Evolutionary conservation across 30 jellyfish, hydroid and myxozoan species (phyloP).

Genomic region (Turritopsis dohrnii): DNA sequence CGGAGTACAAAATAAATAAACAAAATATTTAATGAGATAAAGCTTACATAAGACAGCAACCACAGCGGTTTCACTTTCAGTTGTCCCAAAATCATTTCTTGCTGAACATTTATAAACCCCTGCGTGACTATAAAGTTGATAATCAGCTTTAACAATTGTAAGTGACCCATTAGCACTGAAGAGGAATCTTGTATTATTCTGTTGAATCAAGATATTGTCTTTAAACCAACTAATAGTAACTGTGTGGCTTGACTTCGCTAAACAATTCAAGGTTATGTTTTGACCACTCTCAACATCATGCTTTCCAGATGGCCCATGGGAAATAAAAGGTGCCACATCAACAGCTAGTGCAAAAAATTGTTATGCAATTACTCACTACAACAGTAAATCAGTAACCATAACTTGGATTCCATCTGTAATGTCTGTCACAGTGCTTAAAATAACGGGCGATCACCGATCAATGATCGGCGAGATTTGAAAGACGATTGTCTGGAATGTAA

Average conservation of each 20-base stretch:
- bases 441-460: too few relatives aligned
- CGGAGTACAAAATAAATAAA: background rate
- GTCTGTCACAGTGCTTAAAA: too few relatives aligned
- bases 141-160: background rate
- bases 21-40: background rate
- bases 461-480: too few relatives aligned
- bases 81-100: conserved; percentile 17
- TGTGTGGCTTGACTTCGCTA: background rate
- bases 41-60: conserved; percentile 25
- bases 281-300: background rate
- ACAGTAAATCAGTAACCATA: too few relatives aligned
- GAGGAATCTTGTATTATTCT: background rate
- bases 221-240: conserved; percentile 20
- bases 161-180: background rate
- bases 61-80: conserved; percentile 21
- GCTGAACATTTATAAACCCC: conserved; percentile 32
- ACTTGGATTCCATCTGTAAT: too few relatives aligned
- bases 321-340: background rate
- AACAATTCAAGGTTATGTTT: background rate
- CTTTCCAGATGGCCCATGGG: background rate
- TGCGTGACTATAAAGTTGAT: background rate
- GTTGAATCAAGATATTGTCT: background rate
- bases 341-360: background rate
- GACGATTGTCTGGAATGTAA: too few relatives aligned
- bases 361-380: background rate